Base-by-base conservation (phyloP, 1,140 invertebrate genomes). In the Zeugodacus cucurbitae region DNA sequence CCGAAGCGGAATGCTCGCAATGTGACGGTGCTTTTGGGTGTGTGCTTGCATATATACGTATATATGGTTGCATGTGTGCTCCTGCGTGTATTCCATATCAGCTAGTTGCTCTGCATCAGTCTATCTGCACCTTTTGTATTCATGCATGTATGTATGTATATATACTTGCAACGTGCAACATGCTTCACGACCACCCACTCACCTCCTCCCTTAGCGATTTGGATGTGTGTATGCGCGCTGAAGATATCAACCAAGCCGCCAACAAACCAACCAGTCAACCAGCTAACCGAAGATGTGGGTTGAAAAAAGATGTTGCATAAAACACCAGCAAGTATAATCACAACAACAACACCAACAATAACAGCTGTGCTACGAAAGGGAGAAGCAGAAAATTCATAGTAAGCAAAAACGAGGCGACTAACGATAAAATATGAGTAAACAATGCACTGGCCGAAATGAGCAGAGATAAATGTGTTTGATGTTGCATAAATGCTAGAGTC, bases 341-440 rank as follows among this genome's bases (percentile, higher is more conserved):
- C 70, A 74, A 41, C 70, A 74, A 74, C 70, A 74, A 74, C 11
- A 67, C 2, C 11, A 37, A 20, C 67, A 32, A 67, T 32, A 54
- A 67, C 32, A 70, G n/a, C 32, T 34, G n/a, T 37, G 4, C 11
- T 29, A 74, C 8, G 34, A 74, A 74, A 10, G 20, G n/a, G n/a
- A 74, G 70, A 74, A 74, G 70, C 34, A 44, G 70, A 74, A 41
- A 74, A n/a, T 74, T 74, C 70, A 74, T 41, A 44, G 70, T 74
- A 74, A 74, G 70, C 70, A 74, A 74, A 74, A 74, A 44, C n/a
- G 37, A 37, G 70, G 37, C 34, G 37, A 74, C 70, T 74, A 74
- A 74, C 44, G 70, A 74, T 74, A 74, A 74, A 74, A 74, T 74
- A 74, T 74, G 70, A 74, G 70, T 22, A 41, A 74, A 74, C 70